Conservation (phyloP, 1,140 invertebrate species). For the Neodiprion lecontei region DNA sequence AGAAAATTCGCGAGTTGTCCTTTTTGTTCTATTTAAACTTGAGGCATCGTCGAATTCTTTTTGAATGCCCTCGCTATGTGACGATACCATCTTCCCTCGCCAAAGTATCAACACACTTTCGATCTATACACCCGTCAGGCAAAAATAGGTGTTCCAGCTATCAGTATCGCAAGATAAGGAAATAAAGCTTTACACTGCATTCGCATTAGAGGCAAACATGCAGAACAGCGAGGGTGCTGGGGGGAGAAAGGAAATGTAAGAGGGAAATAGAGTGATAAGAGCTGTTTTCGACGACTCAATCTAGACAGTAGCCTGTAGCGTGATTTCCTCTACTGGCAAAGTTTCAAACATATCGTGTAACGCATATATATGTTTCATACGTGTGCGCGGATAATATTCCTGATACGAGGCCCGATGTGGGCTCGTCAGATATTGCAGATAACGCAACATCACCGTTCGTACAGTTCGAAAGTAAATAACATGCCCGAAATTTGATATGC, state of each 20-base stretch:
- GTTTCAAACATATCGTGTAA: too few species aligned
- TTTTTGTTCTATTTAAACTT: too few species aligned
- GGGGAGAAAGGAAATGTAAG: neutral
- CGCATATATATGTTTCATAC: too few species aligned
- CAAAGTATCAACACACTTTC: too few species aligned
- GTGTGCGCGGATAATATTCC: too few species aligned
- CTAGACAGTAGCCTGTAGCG: neutral
- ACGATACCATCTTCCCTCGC: neutral
- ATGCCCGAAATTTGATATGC: neutral
- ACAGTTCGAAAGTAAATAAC: neutral
- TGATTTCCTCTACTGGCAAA: too few species aligned
- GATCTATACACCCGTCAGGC: neutral
- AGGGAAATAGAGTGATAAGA: neutral
- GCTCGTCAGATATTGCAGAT: neutral
- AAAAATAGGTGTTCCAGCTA: neutral
- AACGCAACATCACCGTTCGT: neutral
- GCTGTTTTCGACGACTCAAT: neutral
- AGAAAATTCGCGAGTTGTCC: too few species aligned
- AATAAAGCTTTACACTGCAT: constrained; percentile 1
- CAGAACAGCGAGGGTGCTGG: neutral
- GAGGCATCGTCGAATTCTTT: too few species aligned
- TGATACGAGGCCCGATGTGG: neutral
- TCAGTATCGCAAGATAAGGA: neutral
- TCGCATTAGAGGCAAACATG: neutral
- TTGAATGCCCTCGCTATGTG: neutral